Conservation (phyloP, 2,113 vertebrate genomes). For the Lophius piscatorius region DNA sequence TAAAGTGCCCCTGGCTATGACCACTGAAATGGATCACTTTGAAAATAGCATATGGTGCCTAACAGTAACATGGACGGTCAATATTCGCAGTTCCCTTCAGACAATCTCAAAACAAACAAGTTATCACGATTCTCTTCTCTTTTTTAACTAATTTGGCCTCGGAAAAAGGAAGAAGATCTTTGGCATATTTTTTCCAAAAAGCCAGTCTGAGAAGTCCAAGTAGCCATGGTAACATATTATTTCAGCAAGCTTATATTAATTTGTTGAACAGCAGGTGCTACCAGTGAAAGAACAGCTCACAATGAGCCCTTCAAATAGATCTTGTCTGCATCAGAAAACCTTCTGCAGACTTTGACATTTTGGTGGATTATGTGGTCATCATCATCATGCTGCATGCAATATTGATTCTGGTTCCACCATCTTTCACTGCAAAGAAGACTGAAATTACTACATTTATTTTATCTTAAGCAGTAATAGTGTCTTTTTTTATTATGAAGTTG, state of each 20-base stretch:
- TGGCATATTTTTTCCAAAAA: no score
- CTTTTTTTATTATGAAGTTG: slow-evolving; percentile 16
- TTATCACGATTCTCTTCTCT: slow-evolving; percentile 18
- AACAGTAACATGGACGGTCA: neutral
- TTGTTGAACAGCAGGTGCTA: slow-evolving; percentile 20
- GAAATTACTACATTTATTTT: slow-evolving; percentile 17
- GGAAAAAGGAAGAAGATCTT: slow-evolving; percentile 1
- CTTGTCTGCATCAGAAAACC: slow-evolving; percentile 38
- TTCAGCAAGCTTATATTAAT: slow-evolving; percentile 19
- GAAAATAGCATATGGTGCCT: no score
- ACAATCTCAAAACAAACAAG: neutral
- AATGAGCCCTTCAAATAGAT: slow-evolving; percentile 21
- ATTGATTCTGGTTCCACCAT: slow-evolving; percentile 54
- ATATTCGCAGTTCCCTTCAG: slow-evolving; percentile 14
- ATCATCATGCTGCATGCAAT: slow-evolving; percentile 48
- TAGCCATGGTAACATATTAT: slow-evolving; percentile 1
- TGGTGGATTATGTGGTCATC: slow-evolving; percentile 56
- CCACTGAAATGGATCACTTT: no score
- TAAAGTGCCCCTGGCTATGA: no score
- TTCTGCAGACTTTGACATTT: slow-evolving; percentile 59
- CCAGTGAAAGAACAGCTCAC: slow-evolving; percentile 10
- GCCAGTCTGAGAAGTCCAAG: slow-evolving; percentile 2
- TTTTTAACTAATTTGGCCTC: neutral
- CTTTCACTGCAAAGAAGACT: slow-evolving; percentile 39
- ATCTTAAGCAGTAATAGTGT: slow-evolving; percentile 21